phyloP scores from a whole-genome alignment of 2,888 invertebrate genomes.

The Tipula vernalis region DNA sequence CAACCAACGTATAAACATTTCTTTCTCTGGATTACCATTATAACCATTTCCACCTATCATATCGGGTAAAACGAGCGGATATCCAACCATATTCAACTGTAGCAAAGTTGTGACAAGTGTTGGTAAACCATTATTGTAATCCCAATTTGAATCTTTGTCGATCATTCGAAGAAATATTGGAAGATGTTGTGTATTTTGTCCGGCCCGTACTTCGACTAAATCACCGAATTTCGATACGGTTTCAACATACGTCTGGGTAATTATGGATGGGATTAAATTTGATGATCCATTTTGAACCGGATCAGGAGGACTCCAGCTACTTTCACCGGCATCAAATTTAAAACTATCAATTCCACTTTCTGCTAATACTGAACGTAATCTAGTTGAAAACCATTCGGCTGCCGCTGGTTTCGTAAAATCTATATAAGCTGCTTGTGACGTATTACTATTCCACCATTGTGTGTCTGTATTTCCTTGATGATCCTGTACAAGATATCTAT shows the following conservation, averaged over 20 bases:
- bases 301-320: slow-evolving; percentile 45
- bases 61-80: slow-evolving; percentile 61
- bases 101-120: slow-evolving; percentile 49
- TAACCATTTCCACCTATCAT: slow-evolving; percentile 60
- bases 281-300: slow-evolving; percentile 42
- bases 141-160: slow-evolving; percentile 57
- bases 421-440: slow-evolving; percentile 40
- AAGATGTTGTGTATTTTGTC: slow-evolving; percentile 46
- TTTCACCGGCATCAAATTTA: slow-evolving; percentile 70
- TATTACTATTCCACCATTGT: slow-evolving; percentile 37
- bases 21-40: slow-evolving; percentile 39
- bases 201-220: slow-evolving; percentile 54
- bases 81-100: slow-evolving; percentile 35
- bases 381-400: slow-evolving; percentile 39
- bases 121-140: slow-evolving; percentile 49
- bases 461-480: slow-evolving; percentile 32
- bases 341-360: slow-evolving; percentile 56
- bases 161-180: slow-evolving; percentile 60
- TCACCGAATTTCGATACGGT: slow-evolving; percentile 42
- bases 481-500: slow-evolving; percentile 35
- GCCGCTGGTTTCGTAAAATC: slow-evolving; percentile 57
- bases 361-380: slow-evolving; percentile 39
- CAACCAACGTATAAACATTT: slow-evolving; percentile 60
- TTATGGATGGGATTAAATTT: slow-evolving; percentile 33
- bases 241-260: slow-evolving; percentile 40